Base-by-base conservation (phyloP, 2,113 vertebrate species). In the Aegotheles bennettii region DNA sequence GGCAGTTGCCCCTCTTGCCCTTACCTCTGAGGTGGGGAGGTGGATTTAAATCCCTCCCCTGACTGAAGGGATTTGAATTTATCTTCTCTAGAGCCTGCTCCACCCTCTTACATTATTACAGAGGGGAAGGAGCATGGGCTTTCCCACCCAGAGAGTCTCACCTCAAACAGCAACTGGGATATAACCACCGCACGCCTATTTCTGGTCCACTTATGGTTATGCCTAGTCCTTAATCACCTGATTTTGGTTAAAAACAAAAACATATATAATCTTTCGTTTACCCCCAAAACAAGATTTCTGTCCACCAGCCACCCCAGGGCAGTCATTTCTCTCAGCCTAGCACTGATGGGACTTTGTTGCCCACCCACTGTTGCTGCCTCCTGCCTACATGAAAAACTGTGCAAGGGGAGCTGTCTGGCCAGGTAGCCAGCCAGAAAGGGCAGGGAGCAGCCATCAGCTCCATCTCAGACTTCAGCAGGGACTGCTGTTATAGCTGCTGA, bases 131-230 rank as follows among this genome's bases (percentile, higher is more conserved):
- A 60, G 14, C 9, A 38, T 1, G 5, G 29, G n/a, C 7, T 84
- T 2, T 83, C 57, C 50, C n/a, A 85, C 13, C 9, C 23, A 60
- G 29, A 40, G 19, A 40, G 18, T 24, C 29, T 61, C 53, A 68
- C 16, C 63, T 45, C 47, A 48, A 78, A 67, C 33, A 92, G 17
- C 54, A 74, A 6, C 5, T 40, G 36, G 11, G 23, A 53, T 51
- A 6, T 56, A 81, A 54, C 31, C 4, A 13, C 25, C 3, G 4
- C 0, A 1, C 0, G 0, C 35, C 21, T 68, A 54, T 28, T 54
- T n/a, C 6, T 7, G 23, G 14, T 81, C 59, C 40, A 15, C 36
- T 77, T 7, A 11, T 7, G 1, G 0, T n/a, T 31, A 6, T 11
- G 17, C n/a, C 38, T 14, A 13, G 43, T 51, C 48, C 56, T 48